Conservation (phyloP, 2,113 vertebrate genomes). For the Cyanocitta stelleri region DNA sequence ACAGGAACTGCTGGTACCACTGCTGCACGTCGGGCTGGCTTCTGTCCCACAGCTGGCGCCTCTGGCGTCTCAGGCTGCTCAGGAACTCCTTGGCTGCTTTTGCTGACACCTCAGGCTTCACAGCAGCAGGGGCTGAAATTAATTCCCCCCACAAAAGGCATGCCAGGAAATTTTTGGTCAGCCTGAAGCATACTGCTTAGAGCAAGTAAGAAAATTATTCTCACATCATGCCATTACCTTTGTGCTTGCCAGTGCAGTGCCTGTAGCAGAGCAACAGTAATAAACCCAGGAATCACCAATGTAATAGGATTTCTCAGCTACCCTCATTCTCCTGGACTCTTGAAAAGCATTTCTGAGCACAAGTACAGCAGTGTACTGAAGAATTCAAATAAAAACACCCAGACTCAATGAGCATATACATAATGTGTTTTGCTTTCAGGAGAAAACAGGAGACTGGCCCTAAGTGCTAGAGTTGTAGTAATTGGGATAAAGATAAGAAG, state of each 20-base stretch:
- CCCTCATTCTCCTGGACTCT: background rate
- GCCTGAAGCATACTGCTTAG: background rate
- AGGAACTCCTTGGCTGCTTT: constrained; percentile 85
- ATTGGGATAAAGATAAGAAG: background rate
- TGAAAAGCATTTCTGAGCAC: background rate
- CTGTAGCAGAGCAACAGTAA: background rate
- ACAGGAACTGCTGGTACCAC: constrained; percentile 95
- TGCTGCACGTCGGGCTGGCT: constrained; percentile 88
- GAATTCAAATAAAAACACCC: background rate
- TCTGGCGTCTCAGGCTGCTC: constrained; percentile 74
- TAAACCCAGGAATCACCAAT: accelerated
- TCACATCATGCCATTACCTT: background rate
- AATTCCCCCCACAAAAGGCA: background rate
- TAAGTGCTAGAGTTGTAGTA: background rate
- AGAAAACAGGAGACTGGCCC: background rate
- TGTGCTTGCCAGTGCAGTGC: background rate
- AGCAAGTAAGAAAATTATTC: background rate
- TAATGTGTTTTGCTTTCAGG: background rate
- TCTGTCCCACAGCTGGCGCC: constrained; percentile 89
- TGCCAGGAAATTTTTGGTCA: background rate
- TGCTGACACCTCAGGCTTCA: constrained; percentile 60
- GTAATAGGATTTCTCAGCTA: background rate
- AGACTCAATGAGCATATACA: background rate
- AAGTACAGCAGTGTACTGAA: background rate
- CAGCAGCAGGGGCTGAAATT: constrained; percentile 62